These are phyloP conservation scores for Yponomeuta sedellus DNA, from an alignment of 2,888 invertebrate genomes.

Conservation along the genomic window DNA sequence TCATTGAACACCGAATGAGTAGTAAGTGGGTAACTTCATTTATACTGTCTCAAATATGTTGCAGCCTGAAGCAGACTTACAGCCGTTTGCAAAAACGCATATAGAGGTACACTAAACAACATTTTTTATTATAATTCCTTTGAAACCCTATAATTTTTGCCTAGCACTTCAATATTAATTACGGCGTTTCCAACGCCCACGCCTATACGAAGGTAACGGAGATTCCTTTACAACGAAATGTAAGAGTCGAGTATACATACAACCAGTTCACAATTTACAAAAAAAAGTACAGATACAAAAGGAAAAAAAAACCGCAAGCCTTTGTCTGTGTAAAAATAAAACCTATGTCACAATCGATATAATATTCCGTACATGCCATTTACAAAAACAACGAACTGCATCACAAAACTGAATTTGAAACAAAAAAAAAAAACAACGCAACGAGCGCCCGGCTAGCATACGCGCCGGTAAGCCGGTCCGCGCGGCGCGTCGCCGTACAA, in stretches of 20 bases:
- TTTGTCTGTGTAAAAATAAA: not conserved
- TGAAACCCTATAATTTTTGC: not conserved
- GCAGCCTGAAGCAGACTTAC: not conserved
- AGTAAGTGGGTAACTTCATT: not conserved
- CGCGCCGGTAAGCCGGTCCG: not conserved
- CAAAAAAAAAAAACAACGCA: not conserved
- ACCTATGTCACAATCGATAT: not conserved
- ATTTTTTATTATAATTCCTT: not conserved
- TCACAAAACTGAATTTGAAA: not conserved
- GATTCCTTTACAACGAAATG: conserved; percentile 5
- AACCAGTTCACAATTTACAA: conserved; percentile 4
- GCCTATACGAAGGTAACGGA: conserved; percentile 3
- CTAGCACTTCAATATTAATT: not conserved
- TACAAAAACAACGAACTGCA: not conserved
- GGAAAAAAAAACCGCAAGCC: conserved; percentile 5
- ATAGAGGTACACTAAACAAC: too few relatives aligned
- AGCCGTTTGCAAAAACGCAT: not conserved
- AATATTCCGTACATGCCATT: not conserved
- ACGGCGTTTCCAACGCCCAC: not conserved
- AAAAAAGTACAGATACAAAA: not conserved
- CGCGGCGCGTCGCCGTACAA: not conserved
- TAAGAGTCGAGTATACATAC: not conserved
- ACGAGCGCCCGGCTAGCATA: not conserved
- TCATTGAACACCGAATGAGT: not conserved
- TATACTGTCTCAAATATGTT: not conserved